phyloP scores from a whole-genome alignment of 2,797 vertebrate species.

The Tokudaia muenninki region DNA sequence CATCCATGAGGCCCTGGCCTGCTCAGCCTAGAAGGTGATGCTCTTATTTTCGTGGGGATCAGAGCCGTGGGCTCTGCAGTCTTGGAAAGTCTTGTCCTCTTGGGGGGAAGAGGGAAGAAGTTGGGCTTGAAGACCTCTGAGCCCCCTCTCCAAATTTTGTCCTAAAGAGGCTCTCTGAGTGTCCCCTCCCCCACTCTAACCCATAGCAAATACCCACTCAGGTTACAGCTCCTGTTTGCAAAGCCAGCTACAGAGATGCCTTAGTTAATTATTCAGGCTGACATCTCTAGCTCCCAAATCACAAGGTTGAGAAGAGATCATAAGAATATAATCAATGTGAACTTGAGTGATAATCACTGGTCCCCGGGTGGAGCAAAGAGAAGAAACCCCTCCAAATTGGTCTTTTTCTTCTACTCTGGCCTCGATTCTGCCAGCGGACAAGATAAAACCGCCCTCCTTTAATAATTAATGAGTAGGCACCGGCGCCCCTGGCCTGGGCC shows the following conservation, averaged over 20 bases:
- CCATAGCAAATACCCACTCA: constrained; percentile 55
- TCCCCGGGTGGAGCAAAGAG: constrained; percentile 64
- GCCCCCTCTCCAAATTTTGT: constrained; percentile 9
- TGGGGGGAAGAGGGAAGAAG: background rate
- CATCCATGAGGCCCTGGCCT: background rate
- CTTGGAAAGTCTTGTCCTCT: constrained; percentile 1
- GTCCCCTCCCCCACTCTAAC: background rate
- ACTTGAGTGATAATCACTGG: constrained; percentile 64
- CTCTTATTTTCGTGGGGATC: background rate
- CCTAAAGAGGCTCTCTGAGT: constrained; percentile 31
- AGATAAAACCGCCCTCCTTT: constrained; percentile 85
- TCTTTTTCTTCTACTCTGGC: constrained; percentile 65
- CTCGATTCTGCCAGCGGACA: constrained; percentile 69
- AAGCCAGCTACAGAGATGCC: constrained; percentile 72
- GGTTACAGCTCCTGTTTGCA: constrained; percentile 76
- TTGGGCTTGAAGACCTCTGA: background rate
- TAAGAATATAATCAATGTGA: constrained; percentile 77
- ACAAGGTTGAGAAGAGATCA: constrained; percentile 80
- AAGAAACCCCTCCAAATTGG: constrained; percentile 74
- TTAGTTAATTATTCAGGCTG: constrained; percentile 84
- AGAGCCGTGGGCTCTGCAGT: background rate
- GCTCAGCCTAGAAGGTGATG: background rate
- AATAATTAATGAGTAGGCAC: constrained; percentile 55
- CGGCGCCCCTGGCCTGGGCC: background rate
- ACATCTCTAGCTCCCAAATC: constrained; percentile 76